Base-by-base conservation (phyloP, 1,140 invertebrate species). In the Thaumatotibia leucotreta region DNA sequence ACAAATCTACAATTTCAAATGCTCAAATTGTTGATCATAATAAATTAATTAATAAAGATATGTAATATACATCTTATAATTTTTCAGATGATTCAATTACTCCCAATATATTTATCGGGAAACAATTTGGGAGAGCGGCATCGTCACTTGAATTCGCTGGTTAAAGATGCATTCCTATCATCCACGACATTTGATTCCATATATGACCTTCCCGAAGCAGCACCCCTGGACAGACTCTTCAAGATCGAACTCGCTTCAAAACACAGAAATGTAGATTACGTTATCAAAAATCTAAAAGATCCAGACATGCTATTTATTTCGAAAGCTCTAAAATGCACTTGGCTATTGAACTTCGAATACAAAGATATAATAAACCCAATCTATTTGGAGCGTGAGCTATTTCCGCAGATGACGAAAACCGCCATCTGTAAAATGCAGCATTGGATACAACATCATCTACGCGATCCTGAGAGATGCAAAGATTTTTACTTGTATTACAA, bases 351-450 rank as follows among this genome's bases (percentile, higher is more conserved):
- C n/a, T 14, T 61, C 2, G 14, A 76, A 29, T 76, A 80, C 63
- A 22, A 54, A 23, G 50, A 81, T 24, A 68, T 84, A 27, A 77
- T 88, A 22, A 83, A 82, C 22, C 80, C 84, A 27, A 39, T 35
- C 8, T 69, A 81, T 70, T 72, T 89, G 39, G 80, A 87, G 61
- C 32, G 65, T 3, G 32, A 65, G 9, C 67, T 88, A 20, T 87
- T 74, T 63, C 83, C 80, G 24, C 61, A 77, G 23, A 89, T 89
- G 86, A 74, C 69, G 1, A 73, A 68, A 49, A 73, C 80, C 24
- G 86, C 83, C 27, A 75, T 84, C 4, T 82, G 69, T 64, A 86
- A 86, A 75, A 79, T 86, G 77, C 82, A 75, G 39, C 79, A 85
- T 24, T 83, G 75, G 76, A 64, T 87, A 31, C 67, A 81, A 17